A percentile compares a stretch with the other conserved stretches of the same genome.
Conservation (phyloP, 2,797 vertebrate species). For the Gymnodraco acuticeps region DNA sequence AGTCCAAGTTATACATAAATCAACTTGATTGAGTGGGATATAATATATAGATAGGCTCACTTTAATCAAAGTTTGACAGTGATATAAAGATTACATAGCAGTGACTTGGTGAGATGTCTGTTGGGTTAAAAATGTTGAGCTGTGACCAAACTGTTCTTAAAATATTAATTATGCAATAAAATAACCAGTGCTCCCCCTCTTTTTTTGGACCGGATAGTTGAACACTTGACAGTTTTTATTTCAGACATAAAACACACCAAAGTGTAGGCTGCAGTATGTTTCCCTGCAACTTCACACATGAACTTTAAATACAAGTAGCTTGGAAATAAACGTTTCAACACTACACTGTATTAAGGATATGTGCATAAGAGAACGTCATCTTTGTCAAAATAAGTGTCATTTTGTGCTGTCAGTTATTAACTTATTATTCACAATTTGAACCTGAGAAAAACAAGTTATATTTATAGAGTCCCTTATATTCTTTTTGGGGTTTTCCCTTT, state of each 20-base stretch:
- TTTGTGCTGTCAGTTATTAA: neutral
- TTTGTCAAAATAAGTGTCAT: neutral
- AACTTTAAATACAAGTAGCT: neutral
- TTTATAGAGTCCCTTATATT: too few relatives aligned
- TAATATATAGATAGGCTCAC: conserved; percentile 10
- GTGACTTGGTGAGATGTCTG: conserved; percentile 10
- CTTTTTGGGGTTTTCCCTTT: too few relatives aligned
- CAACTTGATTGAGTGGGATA: conserved; percentile 6
- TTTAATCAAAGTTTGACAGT: conserved; percentile 32
- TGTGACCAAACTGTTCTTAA: conserved; percentile 30
- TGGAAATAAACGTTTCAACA: neutral
- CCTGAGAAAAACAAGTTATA: neutral
- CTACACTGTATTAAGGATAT: neutral
- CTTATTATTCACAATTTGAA: neutral
- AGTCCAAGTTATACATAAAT: conserved; percentile 20
- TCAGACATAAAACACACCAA: conserved; percentile 31
- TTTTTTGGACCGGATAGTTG: conserved; percentile 33
- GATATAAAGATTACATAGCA: conserved; percentile 28
- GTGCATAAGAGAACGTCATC: neutral
- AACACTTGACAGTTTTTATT: conserved; percentile 51
- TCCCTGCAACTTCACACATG: conserved; percentile 7
- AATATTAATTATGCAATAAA: conserved; percentile 52
- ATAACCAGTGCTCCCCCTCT: conserved; percentile 12
- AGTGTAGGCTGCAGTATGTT: conserved; percentile 7
- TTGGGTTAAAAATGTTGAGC: conserved; percentile 8